Evolutionary conservation across 2,797 vertebrate species (phyloP).

Genomic region (Hydrocynus forskahlii): DNA sequence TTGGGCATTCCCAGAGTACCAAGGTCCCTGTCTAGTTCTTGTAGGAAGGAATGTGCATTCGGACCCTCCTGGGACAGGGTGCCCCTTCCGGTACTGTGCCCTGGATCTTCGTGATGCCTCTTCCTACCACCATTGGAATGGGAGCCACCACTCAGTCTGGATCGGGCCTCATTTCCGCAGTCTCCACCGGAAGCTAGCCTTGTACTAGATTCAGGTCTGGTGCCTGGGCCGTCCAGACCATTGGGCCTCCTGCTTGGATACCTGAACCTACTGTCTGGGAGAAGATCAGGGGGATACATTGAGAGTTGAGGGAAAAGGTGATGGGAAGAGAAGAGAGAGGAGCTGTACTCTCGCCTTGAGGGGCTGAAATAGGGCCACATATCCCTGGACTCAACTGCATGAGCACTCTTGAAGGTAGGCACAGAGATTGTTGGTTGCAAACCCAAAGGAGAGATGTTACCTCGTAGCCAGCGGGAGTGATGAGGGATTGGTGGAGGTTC

Average conservation of each 20-base stretch:
- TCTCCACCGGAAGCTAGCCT: constrained; percentile 68
- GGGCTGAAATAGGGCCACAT: constrained; percentile 76
- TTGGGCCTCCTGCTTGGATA: constrained; percentile 75
- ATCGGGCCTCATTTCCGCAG: constrained; percentile 67
- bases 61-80: constrained; percentile 65
- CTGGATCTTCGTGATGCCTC: constrained; percentile 72
- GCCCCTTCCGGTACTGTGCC: constrained; percentile 58
- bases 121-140: constrained; percentile 78
- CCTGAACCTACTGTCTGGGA: constrained; percentile 70
- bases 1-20: constrained; percentile 63
- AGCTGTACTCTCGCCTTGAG: constrained; percentile 70
- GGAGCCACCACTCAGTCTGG: constrained; percentile 64
- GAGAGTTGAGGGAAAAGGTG: constrained; percentile 71
- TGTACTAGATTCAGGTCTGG: constrained; percentile 70
- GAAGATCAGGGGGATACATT: constrained; percentile 71
- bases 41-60: constrained; percentile 78
- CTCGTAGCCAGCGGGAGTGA: constrained; percentile 75
- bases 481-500: constrained; percentile 65
- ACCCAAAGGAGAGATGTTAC: constrained; percentile 66
- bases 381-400: constrained; percentile 73
- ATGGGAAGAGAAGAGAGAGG: constrained; percentile 71
- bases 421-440: constrained; percentile 71
- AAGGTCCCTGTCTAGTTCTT: constrained; percentile 61
- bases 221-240: constrained; percentile 74
- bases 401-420: constrained; percentile 72